Conservation (phyloP, 2,888 invertebrate species). For the Megaustenia siamemsis region DNA sequence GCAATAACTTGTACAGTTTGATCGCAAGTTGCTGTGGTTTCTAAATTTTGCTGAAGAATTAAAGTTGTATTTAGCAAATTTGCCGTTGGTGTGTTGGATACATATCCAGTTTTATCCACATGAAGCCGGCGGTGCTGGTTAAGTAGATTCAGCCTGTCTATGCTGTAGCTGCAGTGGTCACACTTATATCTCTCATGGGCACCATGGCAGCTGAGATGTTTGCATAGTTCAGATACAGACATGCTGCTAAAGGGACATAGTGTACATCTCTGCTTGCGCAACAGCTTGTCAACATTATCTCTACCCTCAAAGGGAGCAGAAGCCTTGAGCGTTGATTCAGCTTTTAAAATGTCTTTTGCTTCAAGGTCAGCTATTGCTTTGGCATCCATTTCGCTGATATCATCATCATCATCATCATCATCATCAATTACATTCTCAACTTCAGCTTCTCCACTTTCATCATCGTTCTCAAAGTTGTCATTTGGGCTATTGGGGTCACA, state of each 20-base stretch:
- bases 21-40: not conserved
- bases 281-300: conserved; percentile 33
- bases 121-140: conserved; percentile 67
- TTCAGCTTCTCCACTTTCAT: conserved; percentile 47
- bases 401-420: conserved; percentile 28
- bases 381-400: conserved; percentile 33
- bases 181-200: conserved; percentile 67
- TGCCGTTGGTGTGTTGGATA: conserved; percentile 58
- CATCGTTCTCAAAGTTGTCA: not conserved
- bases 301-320: not conserved
- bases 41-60: conserved; percentile 30
- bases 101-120: conserved; percentile 63
- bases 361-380: conserved; percentile 50
- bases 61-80: conserved; percentile 58
- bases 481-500: conserved; percentile 39
- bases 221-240: conserved; percentile 64
- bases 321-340: conserved; percentile 48
- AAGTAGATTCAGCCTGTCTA: conserved; percentile 66
- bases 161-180: conserved; percentile 71
- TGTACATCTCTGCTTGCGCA: conserved; percentile 60
- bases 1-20: too few relatives aligned
- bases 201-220: conserved; percentile 67
- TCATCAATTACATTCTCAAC: conserved; percentile 54
- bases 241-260: conserved; percentile 68
- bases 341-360: conserved; percentile 50